Evolutionary conservation across 2,113 vertebrate species (phyloP), one percentile per base, ranked within the genome.

Genomic region (Microcebus murinus): DNA sequence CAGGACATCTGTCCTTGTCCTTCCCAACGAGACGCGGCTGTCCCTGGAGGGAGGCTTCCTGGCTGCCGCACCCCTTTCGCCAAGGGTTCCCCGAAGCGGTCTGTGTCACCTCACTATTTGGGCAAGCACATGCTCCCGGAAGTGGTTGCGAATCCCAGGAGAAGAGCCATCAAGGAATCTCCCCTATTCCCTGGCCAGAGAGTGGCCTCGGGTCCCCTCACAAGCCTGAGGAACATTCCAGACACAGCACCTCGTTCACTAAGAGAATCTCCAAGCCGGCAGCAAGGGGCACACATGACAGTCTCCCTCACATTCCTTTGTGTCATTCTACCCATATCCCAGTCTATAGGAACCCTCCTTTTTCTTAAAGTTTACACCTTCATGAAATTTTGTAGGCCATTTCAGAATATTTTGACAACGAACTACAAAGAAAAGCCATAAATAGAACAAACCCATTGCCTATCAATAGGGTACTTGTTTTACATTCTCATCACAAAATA

Each of bases 391-490:
- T 65, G 34, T 55, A 80, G 57, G 63, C 27, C 2, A 45, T 50
- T 77, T 36, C 59, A 90, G 59, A 97, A n/a, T 87, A 88, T 71
- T 88, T 71, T 97, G 85, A 90, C 29, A 39, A 63, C 17, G 4
- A 86, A 36, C 67, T 50, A 9, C 21, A 88, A 89, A 74, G 55
- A 36, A 90, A 95, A 93, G 18, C 4, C 13, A 57, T 52, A 86
- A 85, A 82, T 50, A 74, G 34, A 90, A 76, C 31, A 92, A 94
- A 79, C 21, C 67, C 89, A 61, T 21, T 34, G 18, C 57, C 9
- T 6, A 85, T 59, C 34, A n/a, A 3, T 27, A 81, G 52, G 61
- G 45, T 73, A 67, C 17, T 67, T 81, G 36, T 52, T 93, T 81
- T 74, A 15, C 23, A n/a, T 52, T 68, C 31, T 91, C 65, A 61